Percentiles rank a stretch among this genome's conserved stretches.
Conservation (phyloP, 2,888 invertebrate species). For the Amiota minor region DNA sequence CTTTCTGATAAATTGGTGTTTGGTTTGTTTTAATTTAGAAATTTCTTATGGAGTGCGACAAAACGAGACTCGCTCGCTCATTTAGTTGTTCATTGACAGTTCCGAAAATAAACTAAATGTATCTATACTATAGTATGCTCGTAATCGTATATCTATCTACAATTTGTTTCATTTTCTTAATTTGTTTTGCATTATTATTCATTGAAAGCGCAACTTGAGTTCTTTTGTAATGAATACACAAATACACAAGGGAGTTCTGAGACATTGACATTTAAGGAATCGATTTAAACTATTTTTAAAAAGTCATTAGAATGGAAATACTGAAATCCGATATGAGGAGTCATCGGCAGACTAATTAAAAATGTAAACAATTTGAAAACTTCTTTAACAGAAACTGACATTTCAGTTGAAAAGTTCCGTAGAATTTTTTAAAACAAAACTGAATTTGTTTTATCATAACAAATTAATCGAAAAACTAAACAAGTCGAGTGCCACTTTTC, state of each 20-base stretch:
- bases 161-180: not conserved
- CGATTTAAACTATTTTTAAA: conserved; percentile 12
- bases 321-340: not conserved
- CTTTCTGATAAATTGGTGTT: not conserved
- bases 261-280: conserved; percentile 25
- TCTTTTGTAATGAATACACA: not conserved
- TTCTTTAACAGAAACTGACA: not conserved
- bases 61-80: not conserved
- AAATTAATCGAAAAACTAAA: no score
- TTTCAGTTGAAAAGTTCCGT: no score
- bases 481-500: conserved; percentile 19
- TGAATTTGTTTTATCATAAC: no score
- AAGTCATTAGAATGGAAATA: not conserved
- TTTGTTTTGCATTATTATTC: not conserved
- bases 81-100: conserved; percentile 18
- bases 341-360: not conserved
- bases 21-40: not conserved
- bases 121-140: no score
- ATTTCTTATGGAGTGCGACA: conserved; percentile 10
- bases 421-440: no score
- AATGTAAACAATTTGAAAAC: not conserved
- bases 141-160: not conserved
- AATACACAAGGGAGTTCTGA: conserved; percentile 18
- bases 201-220: conserved; percentile 2
- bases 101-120: conserved; percentile 9